Evolutionary conservation across 2,113 vertebrate genomes (phyloP).

Genomic region (Balaenoptera acutorostrata): DNA sequence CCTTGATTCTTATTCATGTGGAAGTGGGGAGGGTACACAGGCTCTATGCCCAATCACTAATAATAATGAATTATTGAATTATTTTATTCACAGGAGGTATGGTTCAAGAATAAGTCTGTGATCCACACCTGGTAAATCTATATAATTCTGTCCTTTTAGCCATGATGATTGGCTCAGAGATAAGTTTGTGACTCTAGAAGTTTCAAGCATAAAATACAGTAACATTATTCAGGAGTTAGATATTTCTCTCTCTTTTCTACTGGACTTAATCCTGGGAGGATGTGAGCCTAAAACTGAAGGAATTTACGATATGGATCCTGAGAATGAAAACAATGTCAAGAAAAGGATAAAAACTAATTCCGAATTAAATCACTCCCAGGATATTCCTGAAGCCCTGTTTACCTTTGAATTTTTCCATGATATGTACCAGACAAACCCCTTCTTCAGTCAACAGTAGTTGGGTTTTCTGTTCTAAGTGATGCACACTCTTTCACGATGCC

Average conservation of each 20-base stretch:
- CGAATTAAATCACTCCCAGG: background rate
- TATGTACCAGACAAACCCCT: background rate
- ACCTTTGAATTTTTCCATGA: background rate
- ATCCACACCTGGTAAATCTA: background rate
- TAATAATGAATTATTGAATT: background rate
- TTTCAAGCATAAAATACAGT: background rate
- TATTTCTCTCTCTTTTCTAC: background rate
- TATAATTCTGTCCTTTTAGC: background rate
- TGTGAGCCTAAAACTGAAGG: background rate
- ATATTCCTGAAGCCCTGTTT: background rate
- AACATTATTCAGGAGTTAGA: background rate
- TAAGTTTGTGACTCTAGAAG: background rate
- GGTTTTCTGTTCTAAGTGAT: background rate
- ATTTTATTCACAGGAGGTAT: background rate
- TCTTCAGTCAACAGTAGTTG: background rate
- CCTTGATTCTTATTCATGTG: background rate
- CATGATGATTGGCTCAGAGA: background rate
- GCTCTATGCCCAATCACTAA: background rate
- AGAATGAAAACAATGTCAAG: background rate
- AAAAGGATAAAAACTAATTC: background rate
- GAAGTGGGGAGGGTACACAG: background rate
- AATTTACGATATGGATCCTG: background rate
- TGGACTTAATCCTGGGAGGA: background rate
- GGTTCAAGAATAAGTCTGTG: background rate
- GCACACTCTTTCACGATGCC: background rate